Conservation (phyloP, 2,113 vertebrate genomes). For the Equus quagga region DNA sequence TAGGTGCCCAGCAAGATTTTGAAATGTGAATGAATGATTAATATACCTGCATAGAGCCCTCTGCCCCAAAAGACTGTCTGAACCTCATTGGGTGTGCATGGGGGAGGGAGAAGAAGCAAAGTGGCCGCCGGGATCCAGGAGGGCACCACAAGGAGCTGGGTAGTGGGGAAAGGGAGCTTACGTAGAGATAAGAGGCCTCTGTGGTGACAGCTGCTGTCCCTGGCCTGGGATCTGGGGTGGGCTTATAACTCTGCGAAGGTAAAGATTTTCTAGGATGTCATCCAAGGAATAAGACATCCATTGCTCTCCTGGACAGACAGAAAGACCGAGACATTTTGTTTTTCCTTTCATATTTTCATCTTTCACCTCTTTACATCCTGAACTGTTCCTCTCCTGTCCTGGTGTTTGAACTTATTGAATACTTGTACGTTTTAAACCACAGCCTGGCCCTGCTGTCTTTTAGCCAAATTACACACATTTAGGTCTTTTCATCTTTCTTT, state of each 20-base stretch:
- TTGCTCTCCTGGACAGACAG: background rate
- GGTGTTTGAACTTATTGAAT: conserved; percentile 28
- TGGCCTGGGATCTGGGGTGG: background rate
- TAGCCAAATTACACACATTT: conserved; percentile 66
- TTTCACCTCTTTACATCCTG: background rate
- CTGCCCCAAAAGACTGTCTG: background rate
- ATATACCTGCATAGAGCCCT: background rate
- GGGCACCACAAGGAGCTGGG: background rate
- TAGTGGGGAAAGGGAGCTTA: background rate
- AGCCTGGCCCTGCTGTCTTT: conserved; percentile 30
- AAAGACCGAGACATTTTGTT: conserved; percentile 9
- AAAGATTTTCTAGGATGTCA: background rate
- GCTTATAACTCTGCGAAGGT: background rate
- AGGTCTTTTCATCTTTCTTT: conserved; percentile 68
- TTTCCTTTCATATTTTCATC: conserved; percentile 43
- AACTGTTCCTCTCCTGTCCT: background rate
- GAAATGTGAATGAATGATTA: background rate
- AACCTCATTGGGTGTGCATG: background rate
- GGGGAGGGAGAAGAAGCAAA: background rate
- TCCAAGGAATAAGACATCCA: background rate
- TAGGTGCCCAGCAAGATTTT: background rate
- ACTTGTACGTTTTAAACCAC: conserved; percentile 5
- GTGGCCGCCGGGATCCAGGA: background rate
- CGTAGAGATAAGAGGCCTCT: background rate
- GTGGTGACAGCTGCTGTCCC: background rate